These are phyloP conservation scores for Galendromus occidentalis DNA, from an alignment of 1,140 invertebrate genomes.

Conservation along the genomic window DNA sequence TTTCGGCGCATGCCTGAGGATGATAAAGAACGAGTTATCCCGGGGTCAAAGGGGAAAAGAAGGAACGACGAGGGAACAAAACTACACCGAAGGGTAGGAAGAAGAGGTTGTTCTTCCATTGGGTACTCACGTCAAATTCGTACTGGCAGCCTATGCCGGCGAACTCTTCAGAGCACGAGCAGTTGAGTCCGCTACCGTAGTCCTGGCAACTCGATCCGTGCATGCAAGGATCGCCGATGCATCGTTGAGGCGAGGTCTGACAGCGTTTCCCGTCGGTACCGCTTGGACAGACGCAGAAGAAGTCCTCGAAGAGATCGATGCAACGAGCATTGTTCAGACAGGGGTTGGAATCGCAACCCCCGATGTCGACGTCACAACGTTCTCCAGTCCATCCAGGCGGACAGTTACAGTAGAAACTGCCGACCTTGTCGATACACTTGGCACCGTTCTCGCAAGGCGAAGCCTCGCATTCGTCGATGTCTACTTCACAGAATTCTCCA, in stretches of 20 bases:
- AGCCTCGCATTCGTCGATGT: conserved; percentile 71
- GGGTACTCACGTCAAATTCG: conserved; percentile 44
- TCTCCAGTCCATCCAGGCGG: conserved; percentile 67
- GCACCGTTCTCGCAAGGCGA: conserved; percentile 71
- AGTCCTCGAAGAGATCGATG: conserved; percentile 80
- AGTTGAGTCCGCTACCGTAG: conserved; percentile 81
- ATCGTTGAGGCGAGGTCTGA: conserved; percentile 79
- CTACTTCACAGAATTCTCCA: conserved; percentile 56
- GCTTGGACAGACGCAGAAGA: conserved; percentile 85
- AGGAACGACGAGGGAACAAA: background rate
- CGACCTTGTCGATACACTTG: conserved; percentile 64
- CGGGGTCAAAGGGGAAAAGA: background rate
- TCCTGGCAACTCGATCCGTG: conserved; percentile 81
- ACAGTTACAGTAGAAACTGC: conserved; percentile 60
- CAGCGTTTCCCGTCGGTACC: conserved; percentile 84
- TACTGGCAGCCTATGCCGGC: conserved; percentile 76
- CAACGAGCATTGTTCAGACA: conserved; percentile 83
- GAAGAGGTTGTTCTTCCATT: background rate
- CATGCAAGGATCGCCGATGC: conserved; percentile 87
- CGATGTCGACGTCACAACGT: conserved; percentile 66
- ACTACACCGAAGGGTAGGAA: background rate
- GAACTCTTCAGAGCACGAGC: conserved; percentile 64
- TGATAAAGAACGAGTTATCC: background rate
- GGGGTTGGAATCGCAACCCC: conserved; percentile 56
- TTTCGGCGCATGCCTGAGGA: conserved; percentile 46